These are phyloP conservation scores for Tachyglossus aculeatus DNA, from an alignment of 2,797 vertebrate species.

Conservation along the genomic window DNA sequence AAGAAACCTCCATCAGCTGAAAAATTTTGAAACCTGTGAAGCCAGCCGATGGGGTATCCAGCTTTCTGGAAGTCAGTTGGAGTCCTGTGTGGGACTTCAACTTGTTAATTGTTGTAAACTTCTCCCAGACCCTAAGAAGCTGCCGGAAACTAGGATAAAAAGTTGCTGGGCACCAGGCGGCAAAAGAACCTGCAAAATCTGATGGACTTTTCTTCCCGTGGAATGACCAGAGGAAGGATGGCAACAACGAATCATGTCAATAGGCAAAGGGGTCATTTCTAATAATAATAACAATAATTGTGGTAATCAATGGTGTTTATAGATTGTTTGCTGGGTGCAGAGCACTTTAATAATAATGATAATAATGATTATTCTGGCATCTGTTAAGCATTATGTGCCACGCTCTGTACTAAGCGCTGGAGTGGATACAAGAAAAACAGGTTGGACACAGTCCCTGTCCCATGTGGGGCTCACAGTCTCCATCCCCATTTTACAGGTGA, in stretches of 20 bases:
- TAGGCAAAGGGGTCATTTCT: not conserved
- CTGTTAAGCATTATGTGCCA: not conserved
- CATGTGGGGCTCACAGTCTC: not conserved
- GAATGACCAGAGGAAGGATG: conserved; percentile 3
- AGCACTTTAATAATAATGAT: too few relatives aligned
- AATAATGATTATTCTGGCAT: too few relatives aligned
- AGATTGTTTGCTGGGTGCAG: too few relatives aligned
- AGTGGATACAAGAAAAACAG: not conserved
- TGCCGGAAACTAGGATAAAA: too few relatives aligned
- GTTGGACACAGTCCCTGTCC: not conserved
- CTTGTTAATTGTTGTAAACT: too few relatives aligned
- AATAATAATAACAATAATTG: too few relatives aligned
- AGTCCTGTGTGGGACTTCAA: conserved; percentile 44
- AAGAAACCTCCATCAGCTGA: conserved; percentile 24
- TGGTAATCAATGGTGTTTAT: too few relatives aligned
- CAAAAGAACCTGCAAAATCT: too few relatives aligned
- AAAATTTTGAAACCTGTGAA: conserved; percentile 51
- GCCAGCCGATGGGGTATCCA: conserved; percentile 45
- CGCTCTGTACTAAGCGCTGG: not conserved
- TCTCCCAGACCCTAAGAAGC: too few relatives aligned
- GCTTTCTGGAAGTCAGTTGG: conserved; percentile 52
- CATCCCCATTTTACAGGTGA: too few relatives aligned
- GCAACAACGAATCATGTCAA: conserved; percentile 25
- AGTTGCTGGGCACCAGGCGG: too few relatives aligned
- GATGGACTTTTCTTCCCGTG: not conserved